Conservation (phyloP, 2,888 invertebrate species). For the Cataglyphis cursor region DNA sequence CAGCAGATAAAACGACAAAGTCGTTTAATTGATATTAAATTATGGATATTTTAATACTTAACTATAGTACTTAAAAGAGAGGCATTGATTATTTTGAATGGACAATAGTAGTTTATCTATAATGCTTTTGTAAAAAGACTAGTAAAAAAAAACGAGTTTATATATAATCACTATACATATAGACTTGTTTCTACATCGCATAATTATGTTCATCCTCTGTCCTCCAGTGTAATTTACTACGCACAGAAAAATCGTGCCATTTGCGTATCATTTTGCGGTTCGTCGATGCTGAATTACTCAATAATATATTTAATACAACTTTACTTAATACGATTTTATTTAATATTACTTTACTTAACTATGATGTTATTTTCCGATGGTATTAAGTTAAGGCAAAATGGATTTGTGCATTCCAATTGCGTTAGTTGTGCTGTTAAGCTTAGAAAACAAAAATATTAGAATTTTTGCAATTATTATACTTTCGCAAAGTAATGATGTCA, state of each 20-base stretch:
- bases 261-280: conserved; percentile 23
- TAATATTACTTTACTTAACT: neutral
- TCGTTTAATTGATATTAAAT: conserved; percentile 11
- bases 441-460: conserved; percentile 37
- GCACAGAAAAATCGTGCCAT: conserved; percentile 63
- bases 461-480: conserved; percentile 22
- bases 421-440: conserved; percentile 14
- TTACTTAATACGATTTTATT: neutral
- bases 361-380: neutral
- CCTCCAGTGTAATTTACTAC: conserved; percentile 57
- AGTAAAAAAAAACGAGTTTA: neutral
- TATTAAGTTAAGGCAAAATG: conserved; percentile 36
- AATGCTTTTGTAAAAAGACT: neutral
- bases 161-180: too few species aligned
- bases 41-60: conserved; percentile 14
- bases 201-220: neutral
- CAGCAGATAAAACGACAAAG: neutral
- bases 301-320: conserved; percentile 19
- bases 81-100: conserved; percentile 9
- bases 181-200: neutral
- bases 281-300: conserved; percentile 9
- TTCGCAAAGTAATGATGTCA: conserved; percentile 18
- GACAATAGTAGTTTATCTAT: neutral
- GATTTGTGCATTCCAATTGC: conserved; percentile 64
- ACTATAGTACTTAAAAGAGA: neutral